Evolutionary conservation across 2,113 vertebrate genomes (phyloP).

Genomic region (Sporophila hypoxantha): DNA sequence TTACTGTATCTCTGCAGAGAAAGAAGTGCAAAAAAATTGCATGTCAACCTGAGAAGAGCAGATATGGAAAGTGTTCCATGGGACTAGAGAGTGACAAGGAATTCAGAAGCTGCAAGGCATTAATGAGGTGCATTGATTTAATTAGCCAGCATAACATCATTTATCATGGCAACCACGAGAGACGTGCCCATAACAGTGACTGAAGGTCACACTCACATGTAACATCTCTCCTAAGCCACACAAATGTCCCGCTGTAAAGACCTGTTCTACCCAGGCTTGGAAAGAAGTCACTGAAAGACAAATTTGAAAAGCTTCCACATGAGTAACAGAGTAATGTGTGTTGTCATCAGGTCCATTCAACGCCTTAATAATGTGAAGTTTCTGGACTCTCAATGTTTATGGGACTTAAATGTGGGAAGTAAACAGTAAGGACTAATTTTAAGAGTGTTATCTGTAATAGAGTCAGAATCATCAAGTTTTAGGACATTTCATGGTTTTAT

Average conservation of each 20-base stretch:
- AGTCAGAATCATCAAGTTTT: not conserved
- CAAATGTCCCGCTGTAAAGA: not conserved
- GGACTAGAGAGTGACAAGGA: not conserved
- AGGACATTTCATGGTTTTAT: slow-evolving; percentile 2
- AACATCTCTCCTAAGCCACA: not conserved
- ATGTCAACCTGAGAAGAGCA: not conserved
- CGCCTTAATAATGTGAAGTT: not conserved
- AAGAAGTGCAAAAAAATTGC: not conserved
- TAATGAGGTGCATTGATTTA: slow-evolving; percentile 47
- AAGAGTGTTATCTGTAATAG: not conserved
- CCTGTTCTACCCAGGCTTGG: not conserved
- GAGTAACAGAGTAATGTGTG: not conserved
- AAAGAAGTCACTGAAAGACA: not conserved
- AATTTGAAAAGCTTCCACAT: not conserved
- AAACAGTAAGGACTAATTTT: not conserved
- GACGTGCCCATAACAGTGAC: not conserved
- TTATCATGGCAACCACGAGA: slow-evolving; percentile 36
- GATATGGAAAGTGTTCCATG: not conserved
- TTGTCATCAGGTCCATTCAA: not conserved
- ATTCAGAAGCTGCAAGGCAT: slow-evolving; percentile 17
- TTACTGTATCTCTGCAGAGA: not conserved
- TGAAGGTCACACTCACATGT: slow-evolving; percentile 22
- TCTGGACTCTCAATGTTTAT: not conserved
- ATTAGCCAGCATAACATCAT: slow-evolving; percentile 17
- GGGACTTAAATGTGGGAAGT: not conserved